These are phyloP conservation scores for Ethmia dodecea DNA, from an alignment of 2,888 invertebrate genomes.

Conservation along the genomic window DNA sequence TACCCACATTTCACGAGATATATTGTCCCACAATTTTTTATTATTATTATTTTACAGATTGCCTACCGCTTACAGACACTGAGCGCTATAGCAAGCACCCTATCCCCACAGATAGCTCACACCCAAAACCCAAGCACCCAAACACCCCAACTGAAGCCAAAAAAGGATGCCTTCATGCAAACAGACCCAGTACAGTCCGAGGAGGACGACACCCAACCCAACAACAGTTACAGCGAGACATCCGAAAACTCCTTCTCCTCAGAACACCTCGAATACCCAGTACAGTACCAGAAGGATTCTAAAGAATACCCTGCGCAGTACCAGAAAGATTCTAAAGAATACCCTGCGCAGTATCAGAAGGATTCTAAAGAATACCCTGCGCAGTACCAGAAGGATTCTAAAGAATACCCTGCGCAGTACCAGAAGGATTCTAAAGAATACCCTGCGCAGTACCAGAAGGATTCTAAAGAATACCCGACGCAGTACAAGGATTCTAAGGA, in stretches of 20 bases:
- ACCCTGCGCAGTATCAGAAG: too few relatives aligned
- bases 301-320: too few relatives aligned
- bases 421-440: too few relatives aligned
- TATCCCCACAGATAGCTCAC: constrained; percentile 19
- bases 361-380: too few relatives aligned
- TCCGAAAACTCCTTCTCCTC: constrained; percentile 27
- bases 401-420: too few relatives aligned
- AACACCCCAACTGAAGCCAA: constrained; percentile 34
- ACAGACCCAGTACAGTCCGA: constrained; percentile 58
- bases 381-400: too few relatives aligned
- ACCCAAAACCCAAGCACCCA: neutral
- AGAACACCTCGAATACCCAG: constrained; percentile 13
- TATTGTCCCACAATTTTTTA: too few relatives aligned
- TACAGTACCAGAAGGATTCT: neutral
- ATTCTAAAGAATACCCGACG: neutral
- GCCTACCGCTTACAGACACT: constrained; percentile 49
- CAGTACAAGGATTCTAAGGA: constrained; percentile 1
- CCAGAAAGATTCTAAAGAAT: too few relatives aligned
- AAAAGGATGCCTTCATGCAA: constrained; percentile 70
- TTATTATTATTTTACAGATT: constrained; percentile 33
- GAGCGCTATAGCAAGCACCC: constrained; percentile 35
- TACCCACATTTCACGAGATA: too few relatives aligned
- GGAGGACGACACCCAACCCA: constrained; percentile 49
- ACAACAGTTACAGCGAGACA: constrained; percentile 44
- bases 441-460: too few relatives aligned